These are phyloP conservation scores for Ochropleura plecta DNA, from an alignment of 2,888 invertebrate species.

Conservation along the genomic window DNA sequence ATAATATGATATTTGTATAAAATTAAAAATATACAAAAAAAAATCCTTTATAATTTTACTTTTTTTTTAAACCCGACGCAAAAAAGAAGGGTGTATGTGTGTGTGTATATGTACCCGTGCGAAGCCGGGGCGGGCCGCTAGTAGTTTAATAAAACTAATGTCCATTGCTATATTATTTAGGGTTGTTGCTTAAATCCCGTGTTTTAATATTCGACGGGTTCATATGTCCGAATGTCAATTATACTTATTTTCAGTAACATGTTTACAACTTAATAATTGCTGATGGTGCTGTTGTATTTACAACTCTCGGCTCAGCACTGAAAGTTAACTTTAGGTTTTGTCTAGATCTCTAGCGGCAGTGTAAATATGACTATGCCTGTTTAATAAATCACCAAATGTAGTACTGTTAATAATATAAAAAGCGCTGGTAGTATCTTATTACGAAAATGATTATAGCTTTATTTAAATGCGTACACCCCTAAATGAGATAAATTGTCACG, in stretches of 20 bases:
- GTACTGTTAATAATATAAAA: neutral
- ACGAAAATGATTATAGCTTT: too few relatives aligned
- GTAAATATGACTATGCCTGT: neutral
- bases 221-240: neutral
- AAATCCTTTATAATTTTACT: too few relatives aligned
- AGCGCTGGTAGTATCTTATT: neutral
- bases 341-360: neutral
- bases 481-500: neutral
- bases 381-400: neutral
- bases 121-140: too few relatives aligned
- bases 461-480: neutral
- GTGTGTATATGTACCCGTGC: too few relatives aligned
- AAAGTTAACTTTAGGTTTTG: neutral
- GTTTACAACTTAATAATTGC: neutral
- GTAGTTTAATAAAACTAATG: constrained; percentile 58
- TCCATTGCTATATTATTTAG: constrained; percentile 20
- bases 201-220: neutral
- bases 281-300: neutral
- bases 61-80: too few relatives aligned
- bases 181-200: constrained; percentile 25
- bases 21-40: too few relatives aligned
- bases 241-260: neutral
- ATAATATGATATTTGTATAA: too few relatives aligned
- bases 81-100: too few relatives aligned
- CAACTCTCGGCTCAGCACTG: neutral